A percentile compares a stretch with the other conserved stretches of the same genome.
phyloP scores from a whole-genome alignment of 1,140 invertebrate genomes.

The Zaprionus gabonicus region DNA sequence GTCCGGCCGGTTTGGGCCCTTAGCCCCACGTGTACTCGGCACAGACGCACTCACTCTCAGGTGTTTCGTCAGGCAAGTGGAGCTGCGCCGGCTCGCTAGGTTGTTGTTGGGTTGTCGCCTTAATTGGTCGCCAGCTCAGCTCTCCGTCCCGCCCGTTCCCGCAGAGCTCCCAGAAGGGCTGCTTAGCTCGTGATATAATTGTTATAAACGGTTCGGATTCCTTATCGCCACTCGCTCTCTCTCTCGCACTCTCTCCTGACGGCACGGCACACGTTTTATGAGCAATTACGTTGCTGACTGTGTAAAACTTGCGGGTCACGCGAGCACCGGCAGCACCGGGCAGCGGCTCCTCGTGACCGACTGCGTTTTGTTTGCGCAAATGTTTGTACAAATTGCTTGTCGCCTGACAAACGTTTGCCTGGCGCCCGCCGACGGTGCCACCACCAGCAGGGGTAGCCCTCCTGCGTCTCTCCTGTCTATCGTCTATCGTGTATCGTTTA shows the following conservation, averaged over 20 bases:
- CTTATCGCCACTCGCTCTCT: conserved; percentile 25
- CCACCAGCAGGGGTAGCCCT: no score
- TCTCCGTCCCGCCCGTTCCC: not conserved
- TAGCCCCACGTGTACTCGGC: not conserved
- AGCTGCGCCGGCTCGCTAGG: not conserved
- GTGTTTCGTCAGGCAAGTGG: conserved; percentile 3
- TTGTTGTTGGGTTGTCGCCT: not conserved
- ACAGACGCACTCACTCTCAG: not conserved
- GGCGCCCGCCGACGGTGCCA: conserved; percentile 12
- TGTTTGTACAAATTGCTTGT: conserved; percentile 75
- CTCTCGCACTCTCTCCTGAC: not conserved
- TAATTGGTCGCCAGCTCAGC: not conserved
- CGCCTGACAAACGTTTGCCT: conserved; percentile 43
- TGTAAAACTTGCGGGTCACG: conserved; percentile 73
- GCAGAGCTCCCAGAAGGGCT: conserved; percentile 17
- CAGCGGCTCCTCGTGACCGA: conserved; percentile 27
- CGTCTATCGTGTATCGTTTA: conserved; percentile 6
- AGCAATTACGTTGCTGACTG: conserved; percentile 70
- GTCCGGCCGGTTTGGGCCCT: not conserved
- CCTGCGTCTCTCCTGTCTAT: not conserved
- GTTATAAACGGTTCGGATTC: conserved; percentile 44
- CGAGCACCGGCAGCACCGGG: conserved; percentile 32
- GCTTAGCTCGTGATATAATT: conserved; percentile 36
- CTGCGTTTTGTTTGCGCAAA: conserved; percentile 65
- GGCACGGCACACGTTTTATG: conserved; percentile 50